A percentile compares a stretch with the other conserved stretches of the same genome.
Conservation (phyloP, 1,140 invertebrate species). For the Meloidogyne hapla region DNA sequence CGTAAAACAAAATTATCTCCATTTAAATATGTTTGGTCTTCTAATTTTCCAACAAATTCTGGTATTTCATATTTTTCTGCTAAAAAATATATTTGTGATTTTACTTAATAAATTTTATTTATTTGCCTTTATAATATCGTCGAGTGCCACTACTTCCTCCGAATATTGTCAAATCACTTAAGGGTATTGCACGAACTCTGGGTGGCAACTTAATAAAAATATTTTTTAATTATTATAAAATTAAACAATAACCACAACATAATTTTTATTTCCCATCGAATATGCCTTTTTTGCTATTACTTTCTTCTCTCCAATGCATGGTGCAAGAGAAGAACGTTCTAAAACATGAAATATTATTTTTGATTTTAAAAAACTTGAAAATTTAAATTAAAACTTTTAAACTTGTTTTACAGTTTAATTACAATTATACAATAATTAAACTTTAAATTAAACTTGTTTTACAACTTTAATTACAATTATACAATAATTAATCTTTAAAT, state of each 20-base stretch:
- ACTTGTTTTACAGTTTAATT: too few relatives aligned
- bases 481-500: too few relatives aligned
- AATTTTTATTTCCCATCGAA: not conserved
- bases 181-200: not conserved
- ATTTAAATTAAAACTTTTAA: not conserved
- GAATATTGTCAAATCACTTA: constrained; percentile 20
- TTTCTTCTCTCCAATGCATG: not conserved
- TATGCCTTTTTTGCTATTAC: not conserved
- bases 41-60: constrained; percentile 37
- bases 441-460: too few relatives aligned
- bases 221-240: not conserved
- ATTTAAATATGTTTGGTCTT: constrained; percentile 38
- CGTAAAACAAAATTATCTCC: constrained; percentile 38
- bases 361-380: not conserved
- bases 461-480: too few relatives aligned
- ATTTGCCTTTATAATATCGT: constrained; percentile 20
- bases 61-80: constrained; percentile 31
- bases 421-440: too few relatives aligned
- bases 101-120: not conserved
- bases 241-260: not conserved
- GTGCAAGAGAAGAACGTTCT: not conserved
- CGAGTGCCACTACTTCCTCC: constrained; percentile 16
- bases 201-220: not conserved
- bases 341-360: not conserved
- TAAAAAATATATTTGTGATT: not conserved